Base-by-base conservation (phyloP, 2,888 invertebrate genomes). In the Drosophila barbarae region DNA sequence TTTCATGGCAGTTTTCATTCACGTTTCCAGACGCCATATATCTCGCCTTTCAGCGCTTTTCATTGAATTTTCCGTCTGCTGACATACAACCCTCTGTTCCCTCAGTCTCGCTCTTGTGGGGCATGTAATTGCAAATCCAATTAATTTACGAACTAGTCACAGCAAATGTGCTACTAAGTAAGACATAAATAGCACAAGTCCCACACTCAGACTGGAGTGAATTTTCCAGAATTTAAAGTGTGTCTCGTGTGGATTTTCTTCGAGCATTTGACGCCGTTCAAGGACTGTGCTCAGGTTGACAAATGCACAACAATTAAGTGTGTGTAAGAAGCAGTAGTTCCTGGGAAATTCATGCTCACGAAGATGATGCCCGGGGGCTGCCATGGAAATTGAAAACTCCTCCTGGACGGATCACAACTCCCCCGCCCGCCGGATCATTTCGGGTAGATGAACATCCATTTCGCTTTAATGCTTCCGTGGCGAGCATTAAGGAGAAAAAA, bases 81-180 rank as follows among this genome's bases (percentile, higher is more conserved):
- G 26, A 10, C n/a, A 36, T n/a, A 58, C n/a, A 39, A 21, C 12
- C 7, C 21, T 21, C 21, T 39, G 21, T 21, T 23, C 8, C 23
- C 34, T 50, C 41, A 15, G 65, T 44, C 52, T 36, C 15, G 36
- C 38, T 63, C 51, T 59, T 66, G 52, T 57, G 46, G 63, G 81
- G 70, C 74, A 74, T 71, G 73, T 82, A 86, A 86, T 82, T 86
- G 86, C 77, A 84, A 86, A 84, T 84, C 84, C 86, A 84, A 84
- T 84, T 84, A 86, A 82, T 85, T 85, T 71, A 79, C 81, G 54
- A 76, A 83, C 84, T 80, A 83, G 75, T 79, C 76, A 60, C 70
- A 71, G 71, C 81, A 76, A 82, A 85, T 85, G 81, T 76, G 76
- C 76, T 70, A 77, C 74, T 80, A 80, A 83, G 76, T 83, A 72